Conservation (phyloP, 1,140 invertebrate species). For the Bombus pyrosoma region DNA sequence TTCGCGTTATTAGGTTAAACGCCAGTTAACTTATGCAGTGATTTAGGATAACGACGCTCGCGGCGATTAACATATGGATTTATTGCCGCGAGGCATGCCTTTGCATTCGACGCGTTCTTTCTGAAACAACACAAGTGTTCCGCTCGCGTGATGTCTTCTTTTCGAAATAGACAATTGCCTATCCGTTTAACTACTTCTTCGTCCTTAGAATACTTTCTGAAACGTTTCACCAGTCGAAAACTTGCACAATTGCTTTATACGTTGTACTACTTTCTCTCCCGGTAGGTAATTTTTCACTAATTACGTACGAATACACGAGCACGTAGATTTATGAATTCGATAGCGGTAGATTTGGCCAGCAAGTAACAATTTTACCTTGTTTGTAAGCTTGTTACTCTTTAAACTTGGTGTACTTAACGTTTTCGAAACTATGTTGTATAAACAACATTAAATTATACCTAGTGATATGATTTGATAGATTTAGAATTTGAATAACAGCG, state of each 20-base stretch:
- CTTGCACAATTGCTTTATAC: not conserved
- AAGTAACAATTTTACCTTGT: not conserved
- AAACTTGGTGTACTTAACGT: not conserved
- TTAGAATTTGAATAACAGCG: not conserved
- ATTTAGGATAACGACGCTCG: conserved; percentile 33
- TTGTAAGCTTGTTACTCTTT: not conserved
- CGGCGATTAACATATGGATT: conserved; percentile 52
- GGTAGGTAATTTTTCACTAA: not conserved
- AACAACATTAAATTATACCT: not conserved
- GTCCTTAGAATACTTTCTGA: not conserved
- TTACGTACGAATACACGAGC: not conserved
- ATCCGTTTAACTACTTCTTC: not conserved
- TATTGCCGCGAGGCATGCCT: conserved; percentile 34
- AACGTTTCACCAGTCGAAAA: not conserved
- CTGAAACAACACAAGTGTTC: not conserved
- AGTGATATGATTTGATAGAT: not conserved
- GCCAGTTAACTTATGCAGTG: conserved; percentile 37
- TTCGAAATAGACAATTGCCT: not conserved
- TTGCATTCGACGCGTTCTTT: not conserved
- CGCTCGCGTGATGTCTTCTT: conserved; percentile 4
- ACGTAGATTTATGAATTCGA: not conserved
- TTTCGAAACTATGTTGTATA: not conserved
- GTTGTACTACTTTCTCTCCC: not conserved
- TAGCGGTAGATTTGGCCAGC: no score
- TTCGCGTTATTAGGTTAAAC: conserved; percentile 24